phyloP scores from a whole-genome alignment of 1,140 invertebrate genomes.

The Stegodyphus mimosarum region DNA sequence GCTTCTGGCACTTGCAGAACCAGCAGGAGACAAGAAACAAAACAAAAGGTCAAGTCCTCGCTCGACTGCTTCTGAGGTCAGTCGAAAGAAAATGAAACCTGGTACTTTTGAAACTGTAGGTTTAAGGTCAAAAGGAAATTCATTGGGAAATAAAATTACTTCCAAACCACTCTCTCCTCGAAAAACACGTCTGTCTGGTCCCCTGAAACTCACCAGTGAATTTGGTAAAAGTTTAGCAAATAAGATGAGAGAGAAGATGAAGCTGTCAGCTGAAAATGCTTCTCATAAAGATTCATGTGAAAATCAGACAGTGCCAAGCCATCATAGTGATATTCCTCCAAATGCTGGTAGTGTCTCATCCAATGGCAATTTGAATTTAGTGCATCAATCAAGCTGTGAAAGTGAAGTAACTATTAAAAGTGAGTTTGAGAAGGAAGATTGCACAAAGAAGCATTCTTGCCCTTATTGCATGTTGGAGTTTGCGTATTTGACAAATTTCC shows the following conservation, averaged over 20 bases:
- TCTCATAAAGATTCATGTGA: neutral
- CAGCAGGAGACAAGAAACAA: too few species aligned
- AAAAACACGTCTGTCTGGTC: too few species aligned
- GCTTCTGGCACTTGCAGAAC: too few species aligned
- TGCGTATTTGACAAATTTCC: constrained; percentile 24
- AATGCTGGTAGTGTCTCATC: neutral
- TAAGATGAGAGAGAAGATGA: constrained; percentile 9
- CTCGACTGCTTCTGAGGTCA: too few species aligned
- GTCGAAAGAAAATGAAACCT: too few species aligned
- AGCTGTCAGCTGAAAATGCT: neutral
- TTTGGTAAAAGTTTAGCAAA: constrained; percentile 2
- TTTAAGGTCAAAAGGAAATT: too few species aligned
- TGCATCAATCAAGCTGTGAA: neutral
- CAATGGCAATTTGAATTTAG: neutral
- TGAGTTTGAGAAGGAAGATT: neutral
- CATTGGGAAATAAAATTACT: too few species aligned
- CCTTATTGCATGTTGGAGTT: constrained; percentile 32
- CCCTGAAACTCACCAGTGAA: neutral
- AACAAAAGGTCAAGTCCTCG: too few species aligned
- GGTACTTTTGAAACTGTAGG: too few species aligned
- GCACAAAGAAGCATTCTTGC: constrained; percentile 3
- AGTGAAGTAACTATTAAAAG: neutral
- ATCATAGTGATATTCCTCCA: neutral
- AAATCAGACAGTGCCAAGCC: neutral
- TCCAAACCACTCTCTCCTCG: too few species aligned